These are phyloP conservation scores for Natrix natrix DNA, from an alignment of 2,797 vertebrate species.

Conservation along the genomic window DNA sequence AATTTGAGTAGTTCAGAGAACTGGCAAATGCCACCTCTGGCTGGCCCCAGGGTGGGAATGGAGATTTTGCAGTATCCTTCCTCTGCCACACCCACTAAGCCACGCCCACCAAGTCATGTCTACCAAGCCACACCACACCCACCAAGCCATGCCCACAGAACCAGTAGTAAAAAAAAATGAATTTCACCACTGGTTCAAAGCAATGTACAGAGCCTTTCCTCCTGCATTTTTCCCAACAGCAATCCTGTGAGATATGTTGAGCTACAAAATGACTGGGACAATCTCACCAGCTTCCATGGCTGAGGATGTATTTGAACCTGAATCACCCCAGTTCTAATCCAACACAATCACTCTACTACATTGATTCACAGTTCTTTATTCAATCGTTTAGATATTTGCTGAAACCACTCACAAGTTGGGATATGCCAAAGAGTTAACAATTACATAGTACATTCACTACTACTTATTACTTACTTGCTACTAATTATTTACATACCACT, in stretches of 20 bases:
- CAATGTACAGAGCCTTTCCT: background rate
- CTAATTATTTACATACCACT: background rate
- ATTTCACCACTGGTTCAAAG: background rate
- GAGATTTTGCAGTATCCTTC: too few relatives aligned
- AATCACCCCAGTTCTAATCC: background rate
- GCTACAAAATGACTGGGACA: background rate
- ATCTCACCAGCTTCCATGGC: background rate
- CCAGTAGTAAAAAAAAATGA: too few relatives aligned
- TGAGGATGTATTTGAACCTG: background rate
- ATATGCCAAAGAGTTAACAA: background rate
- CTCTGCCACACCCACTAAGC: too few relatives aligned
- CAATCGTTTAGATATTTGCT: background rate
- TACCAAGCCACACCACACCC: too few relatives aligned
- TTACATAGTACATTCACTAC: background rate
- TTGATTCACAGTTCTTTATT: background rate
- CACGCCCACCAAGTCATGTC: too few relatives aligned
- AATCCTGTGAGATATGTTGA: background rate
- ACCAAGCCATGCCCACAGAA: too few relatives aligned
- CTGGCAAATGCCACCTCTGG: too few relatives aligned
- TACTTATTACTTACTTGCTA: background rate
- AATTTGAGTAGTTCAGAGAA: too few relatives aligned
- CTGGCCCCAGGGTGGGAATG: too few relatives aligned
- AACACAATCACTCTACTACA: background rate
- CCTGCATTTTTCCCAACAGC: background rate
- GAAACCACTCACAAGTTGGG: background rate